These are phyloP conservation scores for Caenorhabditis remanei DNA, from an alignment of 1,140 invertebrate genomes.

Conservation along the genomic window DNA sequence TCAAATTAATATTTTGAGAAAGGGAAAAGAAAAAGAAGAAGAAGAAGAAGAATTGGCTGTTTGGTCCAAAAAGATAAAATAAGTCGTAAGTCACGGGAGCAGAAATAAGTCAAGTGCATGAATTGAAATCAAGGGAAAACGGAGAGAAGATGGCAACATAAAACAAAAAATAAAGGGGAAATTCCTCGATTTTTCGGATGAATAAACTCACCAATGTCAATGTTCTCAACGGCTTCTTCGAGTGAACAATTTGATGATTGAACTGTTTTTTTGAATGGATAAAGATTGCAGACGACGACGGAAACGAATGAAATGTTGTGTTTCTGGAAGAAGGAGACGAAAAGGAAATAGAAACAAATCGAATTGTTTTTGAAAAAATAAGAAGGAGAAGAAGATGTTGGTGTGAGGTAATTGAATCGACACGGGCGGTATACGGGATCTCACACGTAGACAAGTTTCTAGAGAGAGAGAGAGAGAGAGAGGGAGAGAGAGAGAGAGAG, in stretches of 20 bases:
- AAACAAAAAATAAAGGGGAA: background rate
- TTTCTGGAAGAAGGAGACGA: slow-evolving; percentile 54
- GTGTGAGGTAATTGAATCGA: slow-evolving; percentile 38
- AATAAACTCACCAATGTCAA: slow-evolving; percentile 84
- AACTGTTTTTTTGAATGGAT: slow-evolving; percentile 93
- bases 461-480: too few species aligned
- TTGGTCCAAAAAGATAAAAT: background rate
- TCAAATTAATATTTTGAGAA: background rate
- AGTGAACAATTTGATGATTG: slow-evolving; percentile 86
- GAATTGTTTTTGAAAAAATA: slow-evolving; percentile 4
- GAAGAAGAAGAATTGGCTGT: background rate
- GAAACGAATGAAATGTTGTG: slow-evolving; percentile 59
- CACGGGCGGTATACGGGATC: background rate
- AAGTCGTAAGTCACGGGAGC: slow-evolving; percentile 19
- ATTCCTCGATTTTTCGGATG: slow-evolving; percentile 5
- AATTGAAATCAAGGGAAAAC: background rate
- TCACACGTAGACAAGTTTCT: slow-evolving; percentile 1
- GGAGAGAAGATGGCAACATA: slow-evolving; percentile 1
- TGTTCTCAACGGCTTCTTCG: slow-evolving; percentile 94
- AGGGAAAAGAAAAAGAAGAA: background rate
- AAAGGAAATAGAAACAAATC: slow-evolving; percentile 19
- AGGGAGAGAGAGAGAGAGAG: too few species aligned
- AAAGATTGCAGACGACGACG: slow-evolving; percentile 89
- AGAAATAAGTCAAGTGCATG: slow-evolving; percentile 41
- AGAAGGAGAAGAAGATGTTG: slow-evolving; percentile 2